These are phyloP conservation scores for Euzophera pinguis DNA, from an alignment of 2,888 invertebrate species.

Conservation along the genomic window DNA sequence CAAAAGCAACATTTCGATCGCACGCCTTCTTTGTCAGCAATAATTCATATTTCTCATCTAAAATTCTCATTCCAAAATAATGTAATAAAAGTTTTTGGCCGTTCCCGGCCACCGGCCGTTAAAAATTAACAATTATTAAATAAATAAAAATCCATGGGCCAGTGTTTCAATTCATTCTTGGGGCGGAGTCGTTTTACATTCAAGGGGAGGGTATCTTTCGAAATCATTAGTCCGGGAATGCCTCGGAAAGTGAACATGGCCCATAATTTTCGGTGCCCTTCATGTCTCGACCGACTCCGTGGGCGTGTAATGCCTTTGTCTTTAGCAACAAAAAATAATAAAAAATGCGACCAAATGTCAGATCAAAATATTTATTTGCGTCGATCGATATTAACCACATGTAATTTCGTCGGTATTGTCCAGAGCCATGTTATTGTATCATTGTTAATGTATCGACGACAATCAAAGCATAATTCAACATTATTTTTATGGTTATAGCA, in stretches of 20 bases:
- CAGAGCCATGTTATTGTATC: constrained; percentile 54
- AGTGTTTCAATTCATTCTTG: constrained; percentile 76
- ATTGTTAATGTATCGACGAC: constrained; percentile 54
- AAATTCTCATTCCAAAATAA: constrained; percentile 18
- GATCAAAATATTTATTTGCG: constrained; percentile 68
- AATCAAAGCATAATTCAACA: constrained; percentile 50
- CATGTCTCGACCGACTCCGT: constrained; percentile 46
- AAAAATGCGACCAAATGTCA: constrained; percentile 60
- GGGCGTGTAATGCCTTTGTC: constrained; percentile 75
- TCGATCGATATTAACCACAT: constrained; percentile 53
- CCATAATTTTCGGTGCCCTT: constrained; percentile 71
- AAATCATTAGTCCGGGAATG: constrained; percentile 78
- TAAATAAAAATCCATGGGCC: constrained; percentile 57
- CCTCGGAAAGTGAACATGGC: constrained; percentile 59
- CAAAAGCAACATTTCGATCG: constrained; percentile 11
- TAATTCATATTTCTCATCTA: constrained; percentile 27
- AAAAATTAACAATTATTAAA: constrained; percentile 75
- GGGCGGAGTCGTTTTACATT: constrained; percentile 77
- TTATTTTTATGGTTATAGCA: constrained; percentile 30
- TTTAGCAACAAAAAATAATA: constrained; percentile 53
- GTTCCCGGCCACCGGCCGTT: constrained; percentile 55
- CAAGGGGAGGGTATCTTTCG: constrained; percentile 76
- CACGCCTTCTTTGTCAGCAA: constrained; percentile 18
- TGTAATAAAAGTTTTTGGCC: constrained; percentile 33
- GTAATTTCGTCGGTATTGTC: constrained; percentile 63